These are phyloP conservation scores for Nomada flava DNA, from an alignment of 2,888 invertebrate genomes.

Conservation along the genomic window DNA sequence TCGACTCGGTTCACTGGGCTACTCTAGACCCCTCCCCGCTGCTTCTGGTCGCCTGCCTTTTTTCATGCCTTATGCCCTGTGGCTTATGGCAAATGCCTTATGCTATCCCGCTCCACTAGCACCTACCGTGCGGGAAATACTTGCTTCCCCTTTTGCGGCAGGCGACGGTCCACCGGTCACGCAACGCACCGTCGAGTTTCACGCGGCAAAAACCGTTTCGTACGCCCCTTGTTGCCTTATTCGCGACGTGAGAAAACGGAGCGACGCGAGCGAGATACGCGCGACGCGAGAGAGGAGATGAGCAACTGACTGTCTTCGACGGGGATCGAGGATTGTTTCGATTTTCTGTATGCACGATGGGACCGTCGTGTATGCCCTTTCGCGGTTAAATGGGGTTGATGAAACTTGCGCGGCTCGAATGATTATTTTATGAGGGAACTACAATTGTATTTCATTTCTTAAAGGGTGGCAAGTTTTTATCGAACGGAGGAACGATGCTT, in stretches of 20 bases:
- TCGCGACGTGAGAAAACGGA: slow-evolving; percentile 51
- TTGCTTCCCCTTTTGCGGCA: slow-evolving; percentile 60
- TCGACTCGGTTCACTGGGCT: slow-evolving; percentile 66
- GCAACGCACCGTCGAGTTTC: slow-evolving; percentile 58
- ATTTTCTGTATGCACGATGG: not conserved
- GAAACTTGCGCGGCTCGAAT: not conserved
- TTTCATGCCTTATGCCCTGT: slow-evolving; percentile 62
- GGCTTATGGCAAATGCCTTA: slow-evolving; percentile 68
- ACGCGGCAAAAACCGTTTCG: slow-evolving; percentile 44
- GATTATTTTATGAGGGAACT: not conserved
- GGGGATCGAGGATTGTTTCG: not conserved
- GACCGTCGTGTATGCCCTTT: not conserved
- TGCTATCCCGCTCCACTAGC: slow-evolving; percentile 40
- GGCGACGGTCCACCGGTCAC: slow-evolving; percentile 65
- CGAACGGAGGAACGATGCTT: no score
- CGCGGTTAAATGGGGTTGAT: not conserved
- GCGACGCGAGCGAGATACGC: not conserved
- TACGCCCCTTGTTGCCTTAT: slow-evolving; percentile 56
- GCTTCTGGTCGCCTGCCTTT: slow-evolving; percentile 17
- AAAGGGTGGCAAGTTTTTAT: not conserved
- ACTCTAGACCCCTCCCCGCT: slow-evolving; percentile 60
- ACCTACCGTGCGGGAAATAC: slow-evolving; percentile 52
- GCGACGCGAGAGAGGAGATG: not conserved
- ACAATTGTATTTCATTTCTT: not conserved
- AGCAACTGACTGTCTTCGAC: not conserved